Conservation (phyloP, 2,888 invertebrate genomes). For the Ectemnius lituratus region DNA sequence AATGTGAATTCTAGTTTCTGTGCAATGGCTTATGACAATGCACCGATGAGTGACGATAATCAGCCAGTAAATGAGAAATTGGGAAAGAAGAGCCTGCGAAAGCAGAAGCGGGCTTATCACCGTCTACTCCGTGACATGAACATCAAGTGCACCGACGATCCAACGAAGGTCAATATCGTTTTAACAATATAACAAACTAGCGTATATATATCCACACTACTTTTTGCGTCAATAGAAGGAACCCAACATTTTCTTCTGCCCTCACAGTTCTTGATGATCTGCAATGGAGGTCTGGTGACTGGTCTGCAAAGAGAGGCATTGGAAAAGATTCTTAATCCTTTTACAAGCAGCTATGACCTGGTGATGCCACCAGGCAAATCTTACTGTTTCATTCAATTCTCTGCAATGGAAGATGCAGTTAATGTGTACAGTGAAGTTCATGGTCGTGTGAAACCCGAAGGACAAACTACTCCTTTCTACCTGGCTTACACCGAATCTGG, state of each 20-base stretch:
- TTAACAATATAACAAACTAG: slow-evolving; percentile 8
- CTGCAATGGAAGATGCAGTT: slow-evolving; percentile 78
- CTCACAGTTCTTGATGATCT: slow-evolving; percentile 86
- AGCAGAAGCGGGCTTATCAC: slow-evolving; percentile 72
- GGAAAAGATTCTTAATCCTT: slow-evolving; percentile 79
- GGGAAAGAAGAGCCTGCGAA: slow-evolving; percentile 61
- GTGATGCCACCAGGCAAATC: slow-evolving; percentile 89
- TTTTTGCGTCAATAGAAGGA: slow-evolving; percentile 1
- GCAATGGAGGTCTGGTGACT: slow-evolving; percentile 92
- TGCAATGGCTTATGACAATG: background rate
- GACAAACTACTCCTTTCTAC: slow-evolving; percentile 83
- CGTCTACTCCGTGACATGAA: slow-evolving; percentile 71
- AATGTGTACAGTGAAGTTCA: slow-evolving; percentile 81
- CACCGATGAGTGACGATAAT: background rate
- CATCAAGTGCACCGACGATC: slow-evolving; percentile 68
- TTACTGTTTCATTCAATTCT: slow-evolving; percentile 87
- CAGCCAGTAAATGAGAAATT: slow-evolving; percentile 21
- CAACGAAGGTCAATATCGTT: slow-evolving; percentile 67
- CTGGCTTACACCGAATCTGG: slow-evolving; percentile 83
- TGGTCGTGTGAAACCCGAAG: slow-evolving; percentile 81
- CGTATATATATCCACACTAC: background rate
- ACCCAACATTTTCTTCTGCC: slow-evolving; percentile 37
- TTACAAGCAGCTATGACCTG: slow-evolving; percentile 81
- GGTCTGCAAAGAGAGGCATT: slow-evolving; percentile 85
- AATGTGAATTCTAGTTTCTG: background rate